Conservation (phyloP, 2,888 invertebrate genomes). For the Branchellion lobata region DNA sequence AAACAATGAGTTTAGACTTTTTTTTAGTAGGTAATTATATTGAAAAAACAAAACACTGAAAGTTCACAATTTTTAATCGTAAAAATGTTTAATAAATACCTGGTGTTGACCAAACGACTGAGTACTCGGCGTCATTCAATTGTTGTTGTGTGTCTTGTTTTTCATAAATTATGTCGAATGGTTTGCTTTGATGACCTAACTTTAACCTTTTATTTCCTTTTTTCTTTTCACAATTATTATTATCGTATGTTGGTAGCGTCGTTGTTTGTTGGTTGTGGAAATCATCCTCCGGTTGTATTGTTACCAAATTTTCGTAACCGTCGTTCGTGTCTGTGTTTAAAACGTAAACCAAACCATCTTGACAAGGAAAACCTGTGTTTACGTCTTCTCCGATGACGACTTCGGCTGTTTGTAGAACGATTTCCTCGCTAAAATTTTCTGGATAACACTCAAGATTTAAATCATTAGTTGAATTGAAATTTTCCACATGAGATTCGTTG, state of each 20-base stretch:
- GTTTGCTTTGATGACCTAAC: constrained; percentile 11
- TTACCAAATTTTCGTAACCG: constrained; percentile 33
- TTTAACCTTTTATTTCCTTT: constrained; percentile 31
- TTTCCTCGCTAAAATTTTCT: constrained; percentile 41
- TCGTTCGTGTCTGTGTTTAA: constrained; percentile 31
- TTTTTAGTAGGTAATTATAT: neutral
- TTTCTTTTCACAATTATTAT: constrained; percentile 34
- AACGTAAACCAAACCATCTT: constrained; percentile 40
- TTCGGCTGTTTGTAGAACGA: constrained; percentile 43
- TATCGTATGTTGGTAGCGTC: constrained; percentile 13
- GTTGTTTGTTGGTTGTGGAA: constrained; percentile 23
- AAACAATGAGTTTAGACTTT: neutral
- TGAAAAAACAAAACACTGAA: too few relatives aligned
- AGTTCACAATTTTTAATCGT: neutral
- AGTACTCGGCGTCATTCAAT: constrained; percentile 38
- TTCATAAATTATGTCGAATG: constrained; percentile 20
- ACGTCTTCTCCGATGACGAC: constrained; percentile 43
- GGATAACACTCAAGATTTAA: constrained; percentile 37
- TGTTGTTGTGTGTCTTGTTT: constrained; percentile 20
- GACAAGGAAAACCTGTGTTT: constrained; percentile 20
- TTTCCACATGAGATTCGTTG: constrained; percentile 36
- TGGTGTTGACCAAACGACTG: constrained; percentile 38
- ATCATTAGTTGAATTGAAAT: constrained; percentile 36
- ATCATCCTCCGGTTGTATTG: constrained; percentile 32
- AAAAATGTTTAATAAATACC: constrained; percentile 10